Percentiles rank a stretch among this genome's conserved stretches.
Evolutionary conservation across 1,140 invertebrate genomes (phyloP).

Genomic region (Branchinecta lynchi): DNA sequence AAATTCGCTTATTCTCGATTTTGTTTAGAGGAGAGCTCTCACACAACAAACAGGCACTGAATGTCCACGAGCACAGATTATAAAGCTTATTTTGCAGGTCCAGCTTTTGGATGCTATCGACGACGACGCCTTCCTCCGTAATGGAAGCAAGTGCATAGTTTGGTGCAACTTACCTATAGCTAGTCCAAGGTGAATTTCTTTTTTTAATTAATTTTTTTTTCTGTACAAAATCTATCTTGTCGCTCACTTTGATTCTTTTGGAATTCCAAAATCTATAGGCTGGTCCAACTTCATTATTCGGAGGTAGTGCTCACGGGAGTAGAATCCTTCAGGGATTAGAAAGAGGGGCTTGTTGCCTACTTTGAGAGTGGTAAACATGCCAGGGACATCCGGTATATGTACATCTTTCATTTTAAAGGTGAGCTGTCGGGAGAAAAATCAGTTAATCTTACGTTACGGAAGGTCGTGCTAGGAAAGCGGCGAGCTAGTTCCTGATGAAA

Average conservation of each 20-base stretch:
- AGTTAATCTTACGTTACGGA: too few species aligned
- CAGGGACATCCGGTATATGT: slow-evolving; percentile 51
- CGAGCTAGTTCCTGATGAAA: too few species aligned
- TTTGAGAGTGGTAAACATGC: slow-evolving; percentile 61
- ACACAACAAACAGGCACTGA: too few species aligned
- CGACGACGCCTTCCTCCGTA: not conserved
- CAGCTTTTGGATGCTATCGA: not conserved
- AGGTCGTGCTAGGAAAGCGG: too few species aligned
- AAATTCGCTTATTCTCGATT: too few species aligned
- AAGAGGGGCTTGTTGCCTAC: slow-evolving; percentile 51
- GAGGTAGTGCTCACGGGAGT: slow-evolving; percentile 51
- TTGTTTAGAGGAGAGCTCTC: too few species aligned
- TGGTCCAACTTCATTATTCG: slow-evolving; percentile 80
- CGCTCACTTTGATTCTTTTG: not conserved
- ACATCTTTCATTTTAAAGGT: slow-evolving; percentile 60
- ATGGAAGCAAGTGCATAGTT: not conserved
- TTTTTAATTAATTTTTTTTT: slow-evolving; percentile 11
- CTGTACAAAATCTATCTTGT: not conserved
- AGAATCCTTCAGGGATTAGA: slow-evolving; percentile 51
- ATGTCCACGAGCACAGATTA: not conserved
- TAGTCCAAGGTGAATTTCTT: not conserved
- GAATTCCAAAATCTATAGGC: slow-evolving; percentile 50
- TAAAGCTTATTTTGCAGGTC: not conserved
- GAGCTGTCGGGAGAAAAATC: slow-evolving; percentile 34
- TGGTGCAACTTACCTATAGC: not conserved